Percentiles rank a stretch among this genome's conserved stretches.
phyloP scores from a whole-genome alignment of 2,113 vertebrate species.

The Coptodon bakossiorum region DNA sequence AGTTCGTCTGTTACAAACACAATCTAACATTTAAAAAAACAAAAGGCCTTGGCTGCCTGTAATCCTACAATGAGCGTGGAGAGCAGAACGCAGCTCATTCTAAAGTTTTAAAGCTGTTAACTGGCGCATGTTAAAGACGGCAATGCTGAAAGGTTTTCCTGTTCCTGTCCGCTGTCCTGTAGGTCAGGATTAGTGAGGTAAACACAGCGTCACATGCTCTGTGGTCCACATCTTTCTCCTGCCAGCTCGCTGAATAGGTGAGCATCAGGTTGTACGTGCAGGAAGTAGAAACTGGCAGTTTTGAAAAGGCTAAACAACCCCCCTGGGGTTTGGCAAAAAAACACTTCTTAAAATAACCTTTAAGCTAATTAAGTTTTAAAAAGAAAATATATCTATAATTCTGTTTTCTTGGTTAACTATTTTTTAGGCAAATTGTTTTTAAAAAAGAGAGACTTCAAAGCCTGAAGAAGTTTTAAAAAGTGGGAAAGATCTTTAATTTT shows the following conservation, averaged over 20 bases:
- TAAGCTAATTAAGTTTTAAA: neutral
- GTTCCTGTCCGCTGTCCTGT: neutral
- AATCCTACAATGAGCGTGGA: neutral
- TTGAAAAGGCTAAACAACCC: neutral
- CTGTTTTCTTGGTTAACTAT: neutral
- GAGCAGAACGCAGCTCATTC: neutral
- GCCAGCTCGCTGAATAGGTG: conserved; percentile 9
- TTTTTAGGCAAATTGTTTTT: neutral
- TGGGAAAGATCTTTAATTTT: rapidly evolving
- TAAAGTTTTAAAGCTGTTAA: neutral
- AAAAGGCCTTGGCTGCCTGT: neutral
- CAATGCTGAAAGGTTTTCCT: neutral
- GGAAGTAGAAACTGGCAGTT: neutral
- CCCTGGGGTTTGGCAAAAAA: neutral
- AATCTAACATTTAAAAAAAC: rapidly evolving
- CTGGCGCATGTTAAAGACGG: neutral
- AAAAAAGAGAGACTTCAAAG: neutral
- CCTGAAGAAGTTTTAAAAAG: neutral
- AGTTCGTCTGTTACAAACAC: neutral
- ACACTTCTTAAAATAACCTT: neutral
- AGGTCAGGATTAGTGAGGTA: conserved; percentile 44
- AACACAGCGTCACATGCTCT: conserved; percentile 37
- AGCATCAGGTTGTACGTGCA: neutral
- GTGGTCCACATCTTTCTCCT: conserved; percentile 21
- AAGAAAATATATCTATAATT: rapidly evolving